Conservation (phyloP, 2,113 vertebrate genomes). For the Silurus glanis region DNA sequence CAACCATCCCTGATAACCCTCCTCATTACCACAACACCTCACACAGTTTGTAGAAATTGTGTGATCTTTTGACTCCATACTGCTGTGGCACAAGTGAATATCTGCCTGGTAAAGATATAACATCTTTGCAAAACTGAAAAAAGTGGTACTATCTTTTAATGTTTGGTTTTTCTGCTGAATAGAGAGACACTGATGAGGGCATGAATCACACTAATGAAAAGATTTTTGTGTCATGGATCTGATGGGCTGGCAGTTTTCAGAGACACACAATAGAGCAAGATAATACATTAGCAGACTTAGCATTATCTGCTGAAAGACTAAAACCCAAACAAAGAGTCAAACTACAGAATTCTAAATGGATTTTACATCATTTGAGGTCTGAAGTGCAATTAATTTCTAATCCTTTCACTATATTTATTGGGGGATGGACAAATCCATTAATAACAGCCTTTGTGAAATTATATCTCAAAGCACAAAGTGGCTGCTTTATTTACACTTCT, state of each 20-base stretch:
- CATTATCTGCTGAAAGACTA: neutral
- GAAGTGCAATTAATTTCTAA: neutral
- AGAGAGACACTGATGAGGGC: neutral
- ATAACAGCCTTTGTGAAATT: neutral
- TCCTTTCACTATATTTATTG: neutral
- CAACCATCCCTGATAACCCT: neutral
- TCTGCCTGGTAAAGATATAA: neutral
- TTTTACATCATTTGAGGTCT: neutral
- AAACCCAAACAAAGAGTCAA: neutral
- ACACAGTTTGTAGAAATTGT: neutral
- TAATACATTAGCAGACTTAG: neutral
- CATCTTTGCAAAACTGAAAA: neutral
- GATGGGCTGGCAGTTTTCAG: neutral
- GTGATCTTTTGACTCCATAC: neutral
- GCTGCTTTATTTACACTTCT: neutral
- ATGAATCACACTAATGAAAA: neutral
- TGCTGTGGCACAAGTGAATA: neutral
- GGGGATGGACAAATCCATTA: neutral
- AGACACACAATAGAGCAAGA: neutral
- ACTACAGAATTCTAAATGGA: neutral
- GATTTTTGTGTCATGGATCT: neutral
- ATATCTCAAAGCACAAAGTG: neutral
- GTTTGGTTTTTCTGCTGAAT: neutral
- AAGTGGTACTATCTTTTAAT: neutral
- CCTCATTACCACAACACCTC: constrained; percentile 1